A percentile compares a stretch with the other conserved stretches of the same genome.
phyloP scores from a whole-genome alignment of 1,140 invertebrate species.

The Ceratitis capitata region DNA sequence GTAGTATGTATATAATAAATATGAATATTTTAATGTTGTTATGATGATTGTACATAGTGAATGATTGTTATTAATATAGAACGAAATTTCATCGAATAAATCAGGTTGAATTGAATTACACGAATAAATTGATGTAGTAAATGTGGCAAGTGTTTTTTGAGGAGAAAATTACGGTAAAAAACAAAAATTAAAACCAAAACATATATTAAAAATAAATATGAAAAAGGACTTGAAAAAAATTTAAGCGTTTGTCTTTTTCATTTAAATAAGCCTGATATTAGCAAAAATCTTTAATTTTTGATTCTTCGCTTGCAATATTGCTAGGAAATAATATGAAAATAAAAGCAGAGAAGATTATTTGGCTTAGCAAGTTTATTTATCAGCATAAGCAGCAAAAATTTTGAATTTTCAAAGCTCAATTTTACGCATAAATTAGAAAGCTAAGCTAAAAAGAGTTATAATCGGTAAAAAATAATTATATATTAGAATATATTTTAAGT shows the following conservation, averaged over 20 bases:
- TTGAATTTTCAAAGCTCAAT: background rate
- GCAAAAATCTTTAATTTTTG: no score
- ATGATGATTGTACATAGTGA: background rate
- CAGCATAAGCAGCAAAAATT: conserved; percentile 16
- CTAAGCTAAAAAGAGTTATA: conserved; percentile 28
- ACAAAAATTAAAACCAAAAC: background rate
- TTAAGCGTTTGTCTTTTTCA: background rate
- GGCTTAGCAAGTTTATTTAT: background rate
- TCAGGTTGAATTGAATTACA: conserved; percentile 25
- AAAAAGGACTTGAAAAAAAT: background rate
- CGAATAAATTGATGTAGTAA: conserved; percentile 36
- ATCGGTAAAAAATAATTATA: background rate
- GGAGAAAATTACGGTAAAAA: background rate
- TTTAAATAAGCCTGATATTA: background rate
- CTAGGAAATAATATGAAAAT: background rate
- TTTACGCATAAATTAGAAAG: conserved; percentile 14
- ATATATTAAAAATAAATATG: background rate
- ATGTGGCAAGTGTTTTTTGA: conserved; percentile 38
- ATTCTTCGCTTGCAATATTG: background rate
- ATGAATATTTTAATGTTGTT: no score
- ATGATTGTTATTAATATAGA: conserved; percentile 54
- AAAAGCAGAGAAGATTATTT: conserved; percentile 6
- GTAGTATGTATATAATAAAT: no score
- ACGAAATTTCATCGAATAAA: conserved; percentile 63
- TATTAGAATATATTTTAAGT: background rate